Percentiles rank a stretch among this genome's conserved stretches.
Conservation (phyloP, 2,888 invertebrate species). For the Cerastis rubricosa region DNA sequence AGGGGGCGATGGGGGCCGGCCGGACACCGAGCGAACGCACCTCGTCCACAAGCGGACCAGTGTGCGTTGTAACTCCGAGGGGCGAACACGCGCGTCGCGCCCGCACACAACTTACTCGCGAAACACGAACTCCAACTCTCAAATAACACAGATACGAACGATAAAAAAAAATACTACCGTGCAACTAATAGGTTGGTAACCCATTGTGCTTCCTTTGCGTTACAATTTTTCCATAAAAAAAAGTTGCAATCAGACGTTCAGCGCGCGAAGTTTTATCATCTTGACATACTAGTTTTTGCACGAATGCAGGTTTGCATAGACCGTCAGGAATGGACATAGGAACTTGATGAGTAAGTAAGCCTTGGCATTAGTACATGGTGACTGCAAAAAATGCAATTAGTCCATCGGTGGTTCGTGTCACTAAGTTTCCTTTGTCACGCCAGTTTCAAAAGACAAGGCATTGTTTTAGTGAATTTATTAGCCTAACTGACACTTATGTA, state of each 20-base stretch:
- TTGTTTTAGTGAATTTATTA: constrained; percentile 88
- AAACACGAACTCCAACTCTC: constrained; percentile 81
- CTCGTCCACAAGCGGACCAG: constrained; percentile 74
- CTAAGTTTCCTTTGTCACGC: constrained; percentile 89
- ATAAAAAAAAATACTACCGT: constrained; percentile 69
- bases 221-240: constrained; percentile 65
- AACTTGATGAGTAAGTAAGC: constrained; percentile 88
- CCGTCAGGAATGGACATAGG: constrained; percentile 87
- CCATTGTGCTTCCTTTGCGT: constrained; percentile 75
- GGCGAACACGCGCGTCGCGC: constrained; percentile 84
- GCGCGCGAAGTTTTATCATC: constrained; percentile 79
- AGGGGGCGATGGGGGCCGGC: constrained; percentile 80
- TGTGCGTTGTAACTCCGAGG: constrained; percentile 87
- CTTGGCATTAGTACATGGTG: constrained; percentile 86
- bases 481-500: constrained; percentile 77
- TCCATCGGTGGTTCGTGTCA: constrained; percentile 80
- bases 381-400: constrained; percentile 89
- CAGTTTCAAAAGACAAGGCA: constrained; percentile 81
- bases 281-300: constrained; percentile 83
- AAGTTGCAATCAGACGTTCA: constrained; percentile 75
- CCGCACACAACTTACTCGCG: constrained; percentile 85
- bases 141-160: constrained; percentile 63
- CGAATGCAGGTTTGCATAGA: constrained; percentile 84
- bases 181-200: constrained; percentile 81
- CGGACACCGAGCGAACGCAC: constrained; percentile 74